Base-by-base conservation (phyloP, 2,888 invertebrate genomes). In the Gibbula magus region DNA sequence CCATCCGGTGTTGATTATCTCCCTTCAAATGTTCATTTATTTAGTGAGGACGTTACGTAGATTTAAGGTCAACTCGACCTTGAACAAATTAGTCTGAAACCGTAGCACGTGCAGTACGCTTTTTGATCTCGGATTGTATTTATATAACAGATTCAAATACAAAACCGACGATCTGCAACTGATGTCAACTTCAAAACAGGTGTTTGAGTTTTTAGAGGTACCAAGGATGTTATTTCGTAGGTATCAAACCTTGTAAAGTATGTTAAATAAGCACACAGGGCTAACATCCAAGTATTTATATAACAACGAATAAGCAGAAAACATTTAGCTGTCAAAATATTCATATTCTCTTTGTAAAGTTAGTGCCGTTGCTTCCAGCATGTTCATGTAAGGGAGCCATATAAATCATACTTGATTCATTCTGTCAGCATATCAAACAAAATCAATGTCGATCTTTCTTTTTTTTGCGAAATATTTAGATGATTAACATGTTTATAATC, bases 1-100 rank as follows among this genome's bases (percentile, higher is more conserved):
- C 25, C 70, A 70, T 25, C 35, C 70, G 70, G 70, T 70, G 39
- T 32, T 35, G 35, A 70, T 70, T 39, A 70, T 70, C 70, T 70
- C 39, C 39, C 70, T 39, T 70, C 35, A 35, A 35, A 70, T 10
- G n/a, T 20, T 29, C 32, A 35, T 70, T 70, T 70, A 70, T 70
- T 39, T 39, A 35, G 39, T 39, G 70, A 70, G 70, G 39, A 70
- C 70, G 35, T 70, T 35, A 35, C 35, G 70, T 70, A 35, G 35
- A 35, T 20, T 7, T 32, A 20, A 70, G 35, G 70, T 70, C 70
- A 39, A 4, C 35, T n/a, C 35, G 70, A 35, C 39, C 70, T 70
- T 35, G 29, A 20, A 39, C 70, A 35, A 70, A 35, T 18, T 70
- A 35, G 35, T n/a, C 70, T 35, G 70, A 35, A 70, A 70, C 39